Conservation (phyloP, 2,113 vertebrate species). For the Plotosus lineatus region DNA sequence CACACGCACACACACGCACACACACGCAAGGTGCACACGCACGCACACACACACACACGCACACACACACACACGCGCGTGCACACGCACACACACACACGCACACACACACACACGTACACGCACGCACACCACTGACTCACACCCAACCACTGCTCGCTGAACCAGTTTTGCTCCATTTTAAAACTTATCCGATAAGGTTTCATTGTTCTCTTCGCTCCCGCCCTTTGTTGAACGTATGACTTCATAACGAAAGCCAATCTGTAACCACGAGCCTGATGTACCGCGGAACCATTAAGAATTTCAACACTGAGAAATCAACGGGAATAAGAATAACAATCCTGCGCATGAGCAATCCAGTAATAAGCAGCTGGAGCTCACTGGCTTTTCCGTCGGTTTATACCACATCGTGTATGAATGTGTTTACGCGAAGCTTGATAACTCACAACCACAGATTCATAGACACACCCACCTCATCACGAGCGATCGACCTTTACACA, state of each 20-base stretch:
- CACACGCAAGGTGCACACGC: too few species aligned
- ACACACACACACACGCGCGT: conserved; percentile 45
- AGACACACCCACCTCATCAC: not conserved
- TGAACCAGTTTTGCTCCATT: conserved; percentile 8
- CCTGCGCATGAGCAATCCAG: not conserved
- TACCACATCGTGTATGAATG: not conserved
- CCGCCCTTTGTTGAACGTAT: not conserved
- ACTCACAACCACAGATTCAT: not conserved
- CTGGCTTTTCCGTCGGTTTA: not conserved
- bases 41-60: not conserved
- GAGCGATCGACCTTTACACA: not conserved
- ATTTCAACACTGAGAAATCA: not conserved
- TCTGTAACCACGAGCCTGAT: not conserved
- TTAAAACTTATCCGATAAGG: not conserved
- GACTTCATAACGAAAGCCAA: not conserved
- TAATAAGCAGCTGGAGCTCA: not conserved
- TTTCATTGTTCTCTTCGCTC: not conserved
- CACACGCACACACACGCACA: not conserved
- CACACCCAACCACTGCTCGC: not conserved
- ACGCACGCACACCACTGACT: not conserved
- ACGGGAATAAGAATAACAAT: not conserved
- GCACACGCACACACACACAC: not conserved
- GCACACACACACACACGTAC: not conserved
- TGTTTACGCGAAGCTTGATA: not conserved
- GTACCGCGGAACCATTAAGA: not conserved